Percentiles rank a stretch among this genome's conserved stretches.
Conservation (phyloP, 2,797 vertebrate species). For the Thaleichthys pacificus region DNA sequence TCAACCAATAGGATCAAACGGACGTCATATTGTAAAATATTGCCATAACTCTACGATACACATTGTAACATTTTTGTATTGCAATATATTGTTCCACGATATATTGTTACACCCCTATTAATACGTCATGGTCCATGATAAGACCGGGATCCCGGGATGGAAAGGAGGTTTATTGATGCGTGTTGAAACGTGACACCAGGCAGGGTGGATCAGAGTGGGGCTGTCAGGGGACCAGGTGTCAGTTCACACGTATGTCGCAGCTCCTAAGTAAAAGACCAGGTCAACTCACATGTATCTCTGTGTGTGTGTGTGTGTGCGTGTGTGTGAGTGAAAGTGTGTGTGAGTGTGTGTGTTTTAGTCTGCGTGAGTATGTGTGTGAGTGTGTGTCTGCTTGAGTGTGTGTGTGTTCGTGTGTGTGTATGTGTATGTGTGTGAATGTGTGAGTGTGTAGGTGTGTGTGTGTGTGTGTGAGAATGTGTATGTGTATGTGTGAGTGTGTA, state of each 20-base stretch:
- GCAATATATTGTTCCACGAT: too few species aligned
- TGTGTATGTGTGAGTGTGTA: neutral
- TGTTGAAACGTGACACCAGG: conserved; percentile 33
- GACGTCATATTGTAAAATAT: too few species aligned
- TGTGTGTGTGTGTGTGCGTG: neutral
- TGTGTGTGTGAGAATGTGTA: neutral
- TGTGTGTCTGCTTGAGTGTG: conserved; percentile 13
- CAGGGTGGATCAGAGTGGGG: conserved; percentile 15
- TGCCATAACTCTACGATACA: too few species aligned
- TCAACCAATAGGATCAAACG: too few species aligned
- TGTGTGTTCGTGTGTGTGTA: neutral
- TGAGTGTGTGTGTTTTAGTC: neutral
- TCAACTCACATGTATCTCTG: neutral
- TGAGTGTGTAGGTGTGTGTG: neutral
- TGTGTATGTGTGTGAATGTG: conserved; percentile 4
- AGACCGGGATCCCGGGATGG: too few species aligned
- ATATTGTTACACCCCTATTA: too few species aligned
- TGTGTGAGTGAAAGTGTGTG: conserved; percentile 15
- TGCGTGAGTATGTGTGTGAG: conserved; percentile 5
- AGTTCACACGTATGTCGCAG: neutral
- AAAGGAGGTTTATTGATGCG: conserved; percentile 16
- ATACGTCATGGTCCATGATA: too few species aligned
- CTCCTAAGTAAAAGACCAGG: conserved; percentile 15
- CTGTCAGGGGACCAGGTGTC: conserved; percentile 18
- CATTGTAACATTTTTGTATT: too few species aligned